Conservation (phyloP, 2,797 vertebrate species). For the Jordanella pulchra region DNA sequence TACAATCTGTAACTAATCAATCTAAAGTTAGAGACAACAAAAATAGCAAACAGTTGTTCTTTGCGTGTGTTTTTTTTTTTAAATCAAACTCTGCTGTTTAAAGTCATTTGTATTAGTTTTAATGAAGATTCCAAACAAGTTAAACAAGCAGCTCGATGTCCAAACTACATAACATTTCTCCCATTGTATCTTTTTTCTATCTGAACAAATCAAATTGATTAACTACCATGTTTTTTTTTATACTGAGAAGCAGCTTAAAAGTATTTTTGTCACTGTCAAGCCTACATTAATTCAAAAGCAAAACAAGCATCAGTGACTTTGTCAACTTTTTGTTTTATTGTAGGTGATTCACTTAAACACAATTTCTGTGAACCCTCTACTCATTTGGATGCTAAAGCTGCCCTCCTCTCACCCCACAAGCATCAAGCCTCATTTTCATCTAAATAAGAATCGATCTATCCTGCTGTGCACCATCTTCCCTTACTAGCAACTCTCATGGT, state of each 20-base stretch:
- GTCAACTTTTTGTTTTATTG: constrained; percentile 61
- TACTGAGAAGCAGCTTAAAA: constrained; percentile 22
- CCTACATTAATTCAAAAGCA: constrained; percentile 39
- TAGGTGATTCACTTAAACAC: constrained; percentile 60
- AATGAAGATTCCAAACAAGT: background rate
- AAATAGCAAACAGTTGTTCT: constrained; percentile 66
- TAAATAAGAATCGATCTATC: constrained; percentile 88
- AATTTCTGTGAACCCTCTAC: constrained; percentile 71
- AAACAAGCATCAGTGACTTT: constrained; percentile 51
- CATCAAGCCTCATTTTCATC: constrained; percentile 87
- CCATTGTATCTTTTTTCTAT: background rate
- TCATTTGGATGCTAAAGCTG: constrained; percentile 81
- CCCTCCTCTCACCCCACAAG: constrained; percentile 79
- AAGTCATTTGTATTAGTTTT: too few species aligned
- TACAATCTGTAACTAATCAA: constrained; percentile 85
- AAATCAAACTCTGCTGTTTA: constrained; percentile 30
- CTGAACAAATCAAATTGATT: background rate
- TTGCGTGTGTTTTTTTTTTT: constrained; percentile 60
- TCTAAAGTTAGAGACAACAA: constrained; percentile 80
- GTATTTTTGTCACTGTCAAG: constrained; percentile 36
- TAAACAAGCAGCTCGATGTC: background rate
- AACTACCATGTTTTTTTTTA: constrained; percentile 22
- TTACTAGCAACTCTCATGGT: constrained; percentile 76
- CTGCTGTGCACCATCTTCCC: constrained; percentile 79
- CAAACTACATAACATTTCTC: background rate